Evolutionary conservation across 1,140 invertebrate genomes (phyloP).

Genomic region (Xylocopa sonorina): DNA sequence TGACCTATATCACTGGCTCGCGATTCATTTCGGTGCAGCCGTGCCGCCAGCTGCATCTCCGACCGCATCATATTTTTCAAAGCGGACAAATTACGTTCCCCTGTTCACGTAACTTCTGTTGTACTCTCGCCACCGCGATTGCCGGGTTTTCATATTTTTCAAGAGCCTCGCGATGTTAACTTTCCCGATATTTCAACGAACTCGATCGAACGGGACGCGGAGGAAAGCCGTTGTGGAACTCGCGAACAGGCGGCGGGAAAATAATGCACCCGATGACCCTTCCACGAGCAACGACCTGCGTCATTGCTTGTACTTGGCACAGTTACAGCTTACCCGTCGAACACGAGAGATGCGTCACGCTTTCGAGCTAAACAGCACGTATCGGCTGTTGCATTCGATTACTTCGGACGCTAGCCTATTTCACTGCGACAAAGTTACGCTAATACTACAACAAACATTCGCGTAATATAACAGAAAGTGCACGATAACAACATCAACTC

Average conservation of each 20-base stretch:
- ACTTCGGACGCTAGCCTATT: neutral
- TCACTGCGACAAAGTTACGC: neutral
- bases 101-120: neutral
- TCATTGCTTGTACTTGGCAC: slow-evolving; percentile 23
- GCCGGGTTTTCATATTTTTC: neutral
- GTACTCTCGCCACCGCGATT: neutral
- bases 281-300: slow-evolving; percentile 42
- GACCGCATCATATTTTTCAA: slow-evolving; percentile 6
- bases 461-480: too few relatives aligned
- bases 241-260: neutral
- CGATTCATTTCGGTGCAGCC: slow-evolving; percentile 11
- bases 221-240: neutral
- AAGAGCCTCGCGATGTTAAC: neutral
- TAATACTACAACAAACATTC: neutral
- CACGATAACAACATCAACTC: too few relatives aligned
- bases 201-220: too few relatives aligned
- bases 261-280: neutral
- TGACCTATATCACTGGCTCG: slow-evolving; percentile 49
- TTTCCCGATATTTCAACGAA: neutral
- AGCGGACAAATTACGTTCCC: neutral
- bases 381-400: slow-evolving; percentile 29
- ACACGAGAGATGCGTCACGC: neutral
- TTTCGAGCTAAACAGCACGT: too few relatives aligned
- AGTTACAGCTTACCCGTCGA: slow-evolving; percentile 10
- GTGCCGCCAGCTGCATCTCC: neutral